Base-by-base conservation (phyloP, 2,888 invertebrate genomes). In the Operophtera brumata region DNA sequence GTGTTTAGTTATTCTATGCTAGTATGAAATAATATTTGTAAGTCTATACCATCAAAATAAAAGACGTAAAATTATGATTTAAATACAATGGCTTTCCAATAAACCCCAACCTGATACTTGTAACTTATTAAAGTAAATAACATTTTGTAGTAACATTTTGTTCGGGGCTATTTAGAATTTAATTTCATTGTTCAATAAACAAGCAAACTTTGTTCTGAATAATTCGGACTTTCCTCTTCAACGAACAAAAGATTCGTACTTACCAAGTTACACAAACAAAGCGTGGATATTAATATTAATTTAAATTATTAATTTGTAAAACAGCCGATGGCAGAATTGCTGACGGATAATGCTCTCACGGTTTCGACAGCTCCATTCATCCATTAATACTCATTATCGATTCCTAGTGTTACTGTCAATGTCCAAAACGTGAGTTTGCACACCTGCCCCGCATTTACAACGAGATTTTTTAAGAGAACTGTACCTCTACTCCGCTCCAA, bases 171-270 rank as follows among this genome's bases (percentile, higher is more conserved):
- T 44, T 49, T 47, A 39, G 59, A 60, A 57, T 48, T 39, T 57
- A 44, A 64, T 62, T 68, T 64, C 57, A 67, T 71, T 73, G 66
- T 73, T 67, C 60, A 42, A 58, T 57, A 68, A 64, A 62, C 63
- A 65, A 66, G 59, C 55, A 61, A 70, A 70, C 59, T 70, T 67
- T 37, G 61, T 52, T 54, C 58, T 55, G 60, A 69, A 63, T 64
- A 63, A 60, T 63, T 66, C 34, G 54, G 50, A 41, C 54, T 51
- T 58, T 54, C 34, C 51, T 47, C 45, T 34, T 45, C 30, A 37
- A 25, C 30, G 48, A 52, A 54, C 54, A 59, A 54, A 54, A 52
- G 58, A 51, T 54, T 35, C 30, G 20, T 42, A 41, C 35, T 45
- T 42, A 41, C 43, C 13, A 47, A 51, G 47, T 51, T 39, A 43